These are phyloP conservation scores for Odiellus spinosus DNA, from an alignment of 2,888 invertebrate species.

Conservation along the genomic window DNA sequence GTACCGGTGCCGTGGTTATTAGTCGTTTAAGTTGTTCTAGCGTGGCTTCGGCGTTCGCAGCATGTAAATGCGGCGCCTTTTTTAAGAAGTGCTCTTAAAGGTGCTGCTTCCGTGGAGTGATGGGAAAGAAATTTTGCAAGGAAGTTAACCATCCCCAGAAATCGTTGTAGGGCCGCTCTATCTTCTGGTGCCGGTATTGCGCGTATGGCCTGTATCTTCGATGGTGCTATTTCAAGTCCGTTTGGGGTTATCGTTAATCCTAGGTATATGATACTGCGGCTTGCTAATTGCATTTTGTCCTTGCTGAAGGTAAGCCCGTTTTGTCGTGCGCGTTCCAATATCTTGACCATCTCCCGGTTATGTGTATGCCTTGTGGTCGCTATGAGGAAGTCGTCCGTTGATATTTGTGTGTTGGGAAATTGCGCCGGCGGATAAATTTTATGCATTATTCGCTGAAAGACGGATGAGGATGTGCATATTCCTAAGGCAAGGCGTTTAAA, in stretches of 20 bases:
- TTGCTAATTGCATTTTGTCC: slow-evolving; percentile 3
- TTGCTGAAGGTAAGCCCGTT: slow-evolving; percentile 2
- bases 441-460: slow-evolving; percentile 6
- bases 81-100: neutral
- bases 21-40: slow-evolving; percentile 4
- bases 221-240: slow-evolving; percentile 2
- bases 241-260: slow-evolving; percentile 9
- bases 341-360: neutral
- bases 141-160: slow-evolving; percentile 11
- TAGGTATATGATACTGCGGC: slow-evolving; percentile 5
- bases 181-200: slow-evolving; percentile 2
- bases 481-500: slow-evolving; percentile 7
- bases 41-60: neutral
- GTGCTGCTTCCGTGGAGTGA: neutral
- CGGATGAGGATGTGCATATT: slow-evolving; percentile 4
- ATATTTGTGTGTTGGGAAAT: no score
- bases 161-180: slow-evolving; percentile 7
- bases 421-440: neutral
- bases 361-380: neutral
- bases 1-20: slow-evolving; percentile 3
- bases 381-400: neutral
- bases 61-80: neutral
- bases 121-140: slow-evolving; percentile 4
- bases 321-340: neutral
- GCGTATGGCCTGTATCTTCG: slow-evolving; percentile 7